These are phyloP conservation scores for Pangasius macronema DNA, from an alignment of 2,797 vertebrate species.

Conservation along the genomic window DNA sequence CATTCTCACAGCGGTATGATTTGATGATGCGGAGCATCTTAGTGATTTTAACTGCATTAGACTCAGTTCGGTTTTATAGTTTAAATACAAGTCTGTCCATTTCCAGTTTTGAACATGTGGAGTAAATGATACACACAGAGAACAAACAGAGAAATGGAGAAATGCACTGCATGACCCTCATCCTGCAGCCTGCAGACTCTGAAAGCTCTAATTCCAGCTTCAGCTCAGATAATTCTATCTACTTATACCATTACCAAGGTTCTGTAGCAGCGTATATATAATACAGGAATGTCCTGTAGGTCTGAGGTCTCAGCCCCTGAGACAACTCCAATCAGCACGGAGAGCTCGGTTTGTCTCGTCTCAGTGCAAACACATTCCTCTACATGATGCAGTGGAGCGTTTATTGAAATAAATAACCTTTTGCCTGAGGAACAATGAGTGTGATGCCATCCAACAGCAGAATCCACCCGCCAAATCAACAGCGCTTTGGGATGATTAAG, in stretches of 20 bases:
- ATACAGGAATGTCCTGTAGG: not conserved
- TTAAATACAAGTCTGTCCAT: not conserved
- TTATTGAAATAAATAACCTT: conserved; percentile 49
- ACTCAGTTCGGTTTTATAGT: not conserved
- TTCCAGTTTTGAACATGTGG: not conserved
- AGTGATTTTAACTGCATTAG: not conserved
- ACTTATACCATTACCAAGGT: not conserved
- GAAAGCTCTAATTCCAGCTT: not conserved
- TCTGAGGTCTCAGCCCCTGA: not conserved
- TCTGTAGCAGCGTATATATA: not conserved
- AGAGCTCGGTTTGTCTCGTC: not conserved
- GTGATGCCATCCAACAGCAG: conserved; percentile 39
- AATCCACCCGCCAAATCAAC: conserved; percentile 51
- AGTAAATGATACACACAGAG: not conserved
- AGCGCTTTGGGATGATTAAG: conserved; percentile 43
- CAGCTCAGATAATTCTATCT: not conserved
- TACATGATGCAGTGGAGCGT: not conserved
- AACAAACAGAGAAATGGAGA: not conserved
- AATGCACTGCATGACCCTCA: not conserved
- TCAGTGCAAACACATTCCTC: conserved; percentile 9
- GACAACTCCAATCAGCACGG: not conserved
- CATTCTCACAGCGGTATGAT: not conserved
- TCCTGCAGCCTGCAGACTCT: not conserved
- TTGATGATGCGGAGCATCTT: not conserved
- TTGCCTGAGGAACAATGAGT: conserved; percentile 17